Conservation (phyloP, 2,113 vertebrate species). For the Hoplias malabaricus region DNA sequence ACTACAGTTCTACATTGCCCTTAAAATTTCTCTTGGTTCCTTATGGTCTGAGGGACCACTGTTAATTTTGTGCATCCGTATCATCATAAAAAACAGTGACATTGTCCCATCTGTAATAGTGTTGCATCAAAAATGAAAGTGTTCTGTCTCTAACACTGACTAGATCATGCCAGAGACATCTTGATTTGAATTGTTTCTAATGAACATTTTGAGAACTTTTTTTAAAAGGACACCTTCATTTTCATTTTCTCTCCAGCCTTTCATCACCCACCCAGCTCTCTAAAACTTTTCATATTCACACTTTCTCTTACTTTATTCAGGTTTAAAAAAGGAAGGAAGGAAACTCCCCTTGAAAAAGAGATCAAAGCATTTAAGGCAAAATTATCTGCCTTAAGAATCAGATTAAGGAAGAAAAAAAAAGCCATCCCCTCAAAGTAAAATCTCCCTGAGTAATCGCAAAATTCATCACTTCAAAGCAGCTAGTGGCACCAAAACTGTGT, state of each 20-base stretch:
- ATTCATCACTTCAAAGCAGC: slow-evolving; percentile 42
- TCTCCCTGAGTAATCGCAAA: slow-evolving; percentile 29
- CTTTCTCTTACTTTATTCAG: background rate
- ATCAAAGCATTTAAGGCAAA: slow-evolving; percentile 40
- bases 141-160: too few relatives aligned
- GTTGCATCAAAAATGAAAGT: too few relatives aligned
- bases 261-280: background rate
- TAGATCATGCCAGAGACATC: background rate
- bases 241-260: background rate
- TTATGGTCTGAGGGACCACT: too few relatives aligned
- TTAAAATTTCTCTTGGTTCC: too few relatives aligned
- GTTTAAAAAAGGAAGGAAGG: background rate
- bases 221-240: background rate
- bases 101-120: too few relatives aligned
- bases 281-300: background rate
- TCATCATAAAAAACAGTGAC: too few relatives aligned
- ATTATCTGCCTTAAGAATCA: slow-evolving; percentile 45
- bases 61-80: too few relatives aligned
- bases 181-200: background rate
- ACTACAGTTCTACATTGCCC: too few relatives aligned
- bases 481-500: background rate
- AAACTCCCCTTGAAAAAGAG: slow-evolving; percentile 30
- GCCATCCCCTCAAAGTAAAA: slow-evolving; percentile 36
- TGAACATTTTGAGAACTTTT: background rate
- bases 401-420: slow-evolving; percentile 23